Conservation (phyloP, 2,113 vertebrate genomes). For the Syngnathus floridae region DNA sequence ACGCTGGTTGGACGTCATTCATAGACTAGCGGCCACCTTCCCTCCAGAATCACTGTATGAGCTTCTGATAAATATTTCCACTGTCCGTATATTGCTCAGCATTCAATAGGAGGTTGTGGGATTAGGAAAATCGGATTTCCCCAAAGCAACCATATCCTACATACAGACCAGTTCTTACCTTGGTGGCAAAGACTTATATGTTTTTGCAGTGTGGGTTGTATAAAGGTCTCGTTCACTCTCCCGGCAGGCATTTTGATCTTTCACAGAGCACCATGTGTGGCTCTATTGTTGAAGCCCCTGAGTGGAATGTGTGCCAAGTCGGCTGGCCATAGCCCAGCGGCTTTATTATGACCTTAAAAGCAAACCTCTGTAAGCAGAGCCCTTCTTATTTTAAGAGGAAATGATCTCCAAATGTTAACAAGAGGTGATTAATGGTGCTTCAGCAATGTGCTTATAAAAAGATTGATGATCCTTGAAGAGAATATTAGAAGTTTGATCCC, state of each 20-base stretch:
- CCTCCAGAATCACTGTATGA: background rate
- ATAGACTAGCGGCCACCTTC: background rate
- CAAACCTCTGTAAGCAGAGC: constrained; percentile 48
- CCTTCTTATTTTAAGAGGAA: constrained; percentile 44
- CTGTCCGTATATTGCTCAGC: no score
- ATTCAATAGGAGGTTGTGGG: background rate
- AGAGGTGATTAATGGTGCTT: constrained; percentile 1
- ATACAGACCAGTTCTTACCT: constrained; percentile 8
- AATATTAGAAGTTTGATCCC: background rate
- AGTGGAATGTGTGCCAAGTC: constrained; percentile 56
- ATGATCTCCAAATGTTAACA: constrained; percentile 27
- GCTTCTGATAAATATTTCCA: background rate
- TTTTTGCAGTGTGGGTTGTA: background rate
- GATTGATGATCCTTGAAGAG: background rate
- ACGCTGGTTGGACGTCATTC: background rate
- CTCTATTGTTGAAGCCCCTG: constrained; percentile 49
- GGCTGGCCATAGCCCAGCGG: constrained; percentile 29
- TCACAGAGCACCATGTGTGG: constrained; percentile 17
- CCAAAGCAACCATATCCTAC: background rate
- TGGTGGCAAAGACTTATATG: background rate
- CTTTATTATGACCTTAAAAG: constrained; percentile 47
- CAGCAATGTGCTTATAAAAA: background rate
- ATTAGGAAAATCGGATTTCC: background rate
- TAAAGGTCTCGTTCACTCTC: constrained; percentile 17
- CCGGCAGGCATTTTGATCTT: constrained; percentile 28